Base-by-base conservation (phyloP, 1,140 invertebrate species). In the Drosophila sp. region DNA sequence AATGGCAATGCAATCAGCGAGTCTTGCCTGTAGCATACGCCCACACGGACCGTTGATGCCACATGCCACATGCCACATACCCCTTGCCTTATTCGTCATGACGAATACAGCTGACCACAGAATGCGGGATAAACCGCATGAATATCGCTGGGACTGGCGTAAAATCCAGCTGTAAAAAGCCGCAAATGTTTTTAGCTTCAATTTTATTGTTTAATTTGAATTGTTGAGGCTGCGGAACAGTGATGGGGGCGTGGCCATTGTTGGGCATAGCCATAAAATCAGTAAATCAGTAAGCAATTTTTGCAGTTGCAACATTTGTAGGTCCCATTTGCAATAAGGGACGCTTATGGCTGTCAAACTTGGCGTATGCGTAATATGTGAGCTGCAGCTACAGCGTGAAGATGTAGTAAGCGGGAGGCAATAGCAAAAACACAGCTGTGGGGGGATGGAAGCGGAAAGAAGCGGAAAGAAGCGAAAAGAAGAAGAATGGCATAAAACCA, bases 171-270 rank as follows among this genome's bases (percentile, higher is more conserved):
- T 40, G 25, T 34, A 41, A 46, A 45, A 73, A 74, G 57, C 78
- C 78, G 18, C 79, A 81, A 78, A 50, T 65, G 69, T 75, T 65
- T 70, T 74, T 54, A 59, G 53, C 78, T 38, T 38, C 48, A 64
- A 53, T 78, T 82, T 81, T 81, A 81, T 83, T 82, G 79, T 81
- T 82, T 82, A 75, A 82, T 83, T 81, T 75, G 45, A 78, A 82
- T 70, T 81, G 48, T 48, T 70, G 25, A 14, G 21, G 40, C 50
- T 29, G 13, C 41, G 8, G 32, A 5, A 7, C 9, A 5, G 21
- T 5, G 14, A 7, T 0, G 18, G 13, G 6, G 25, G 21, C 21
- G 21, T 1, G 21, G 21, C 21, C 21, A 21, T 2, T 21, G 21
- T 21, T 21, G 41, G 56, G 61, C 41, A 13, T 69, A 57, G 65